Evolutionary conservation across 2,113 vertebrate genomes (phyloP), one percentile per base, ranked within the genome.

Genomic region (Leptocoma aspasia): DNA sequence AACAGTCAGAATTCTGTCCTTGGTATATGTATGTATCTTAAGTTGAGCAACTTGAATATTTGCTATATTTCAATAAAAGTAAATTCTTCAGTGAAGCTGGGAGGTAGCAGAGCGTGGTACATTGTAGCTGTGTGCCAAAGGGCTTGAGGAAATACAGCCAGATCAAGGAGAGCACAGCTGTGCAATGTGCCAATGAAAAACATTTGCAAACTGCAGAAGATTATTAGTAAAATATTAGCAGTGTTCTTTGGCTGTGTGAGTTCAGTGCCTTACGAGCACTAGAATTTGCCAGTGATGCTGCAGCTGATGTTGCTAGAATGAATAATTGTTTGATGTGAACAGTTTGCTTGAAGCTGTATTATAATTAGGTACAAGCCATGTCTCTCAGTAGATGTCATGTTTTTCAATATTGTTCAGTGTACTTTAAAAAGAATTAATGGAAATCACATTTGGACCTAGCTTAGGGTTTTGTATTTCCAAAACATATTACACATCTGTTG

Each of bases 21-120:
- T 99, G 99, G 99, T 99, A 99, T 97, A 99, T 97, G 99, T 99
- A 99, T 97, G 99, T 99, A 96, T 95, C 53, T 65, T 54, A 30
- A 91, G 90, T 81, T 61, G 28, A 96, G 35, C 52, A 57, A 27
- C 21, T 35, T 63, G 20, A 24, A 3, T 85, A 26, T 65, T 69
- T 80, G 42, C 52, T 87, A 0, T 85, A 26, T 65, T 90, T 83
- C 59, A 80, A 9, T 90, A 26, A 30, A 65, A 88, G 54, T 57
- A 61, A 86, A 61, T 52, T n/a, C n/a, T 88, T 22, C 35, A 54
- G 31, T 37, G 37, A 66, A 73, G 71, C 7, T 83, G 47, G 61
- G 49, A 70, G 44, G 59, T 39, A 65, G 21, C 59, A n/a, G 22
- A 91, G 59, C 6, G 3, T 75, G 47, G 8, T 35, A 3, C 45